A percentile compares a stretch with the other conserved stretches of the same genome.
phyloP scores from a whole-genome alignment of 2,113 vertebrate genomes.

The Lipophrys pholis region DNA sequence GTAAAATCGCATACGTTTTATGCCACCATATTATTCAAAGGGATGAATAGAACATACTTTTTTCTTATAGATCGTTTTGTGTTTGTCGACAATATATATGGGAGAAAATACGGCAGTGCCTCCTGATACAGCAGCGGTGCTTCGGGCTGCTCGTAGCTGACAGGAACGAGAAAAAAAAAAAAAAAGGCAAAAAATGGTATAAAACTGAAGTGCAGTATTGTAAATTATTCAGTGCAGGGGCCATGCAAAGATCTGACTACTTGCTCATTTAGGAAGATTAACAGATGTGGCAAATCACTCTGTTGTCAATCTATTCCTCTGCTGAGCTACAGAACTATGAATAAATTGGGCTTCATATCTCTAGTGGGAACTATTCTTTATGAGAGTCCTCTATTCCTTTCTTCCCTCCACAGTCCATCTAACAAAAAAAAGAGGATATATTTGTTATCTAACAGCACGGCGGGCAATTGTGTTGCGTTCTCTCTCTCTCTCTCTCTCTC shows the following conservation, averaged over 20 bases:
- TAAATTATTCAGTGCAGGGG: conserved; percentile 80
- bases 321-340: conserved; percentile 59
- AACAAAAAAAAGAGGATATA: conserved; percentile 63
- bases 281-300: conserved; percentile 76
- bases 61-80: conserved; percentile 36
- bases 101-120: conserved; percentile 33
- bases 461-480: conserved; percentile 70
- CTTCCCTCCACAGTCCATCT: conserved; percentile 43
- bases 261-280: conserved; percentile 81
- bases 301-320: conserved; percentile 72
- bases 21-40: conserved; percentile 32
- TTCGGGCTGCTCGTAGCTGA: conserved; percentile 64
- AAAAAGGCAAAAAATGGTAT: conserved; percentile 62
- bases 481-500: too few species aligned
- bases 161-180: conserved; percentile 29
- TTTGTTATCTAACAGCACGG: conserved; percentile 69
- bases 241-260: conserved; percentile 73
- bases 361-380: conserved; percentile 62
- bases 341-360: conserved; percentile 75
- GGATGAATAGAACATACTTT: conserved; percentile 17
- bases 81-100: conserved; percentile 21
- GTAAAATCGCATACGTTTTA: conserved; percentile 31
- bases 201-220: conserved; percentile 67
- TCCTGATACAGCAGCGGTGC: conserved; percentile 48
- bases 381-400: conserved; percentile 55